Conservation (phyloP, 1,140 invertebrate genomes). For the Phenacoccus solenopsis region DNA sequence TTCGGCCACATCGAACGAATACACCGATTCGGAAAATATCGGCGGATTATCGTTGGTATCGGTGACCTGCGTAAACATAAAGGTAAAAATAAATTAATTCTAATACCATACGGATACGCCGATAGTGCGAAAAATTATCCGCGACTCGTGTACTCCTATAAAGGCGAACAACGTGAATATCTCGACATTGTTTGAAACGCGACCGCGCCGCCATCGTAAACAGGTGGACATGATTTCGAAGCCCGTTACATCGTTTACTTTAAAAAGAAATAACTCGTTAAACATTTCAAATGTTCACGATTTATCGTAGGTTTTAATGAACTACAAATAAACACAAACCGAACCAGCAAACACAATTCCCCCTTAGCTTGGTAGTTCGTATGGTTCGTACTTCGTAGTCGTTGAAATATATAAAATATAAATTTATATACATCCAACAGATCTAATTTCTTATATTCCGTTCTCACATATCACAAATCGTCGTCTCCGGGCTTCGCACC, state of each 20-base stretch:
- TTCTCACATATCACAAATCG: not conserved
- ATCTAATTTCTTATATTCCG: not conserved
- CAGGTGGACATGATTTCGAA: not conserved
- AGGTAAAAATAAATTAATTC: not conserved
- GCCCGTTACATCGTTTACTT: not conserved
- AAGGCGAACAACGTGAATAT: too few species aligned
- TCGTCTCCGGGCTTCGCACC: not conserved
- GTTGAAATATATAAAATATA: not conserved
- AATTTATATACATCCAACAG: not conserved
- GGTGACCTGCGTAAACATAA: constrained; percentile 50
- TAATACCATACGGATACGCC: too few species aligned
- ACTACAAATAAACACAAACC: not conserved
- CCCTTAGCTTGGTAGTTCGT: too few species aligned
- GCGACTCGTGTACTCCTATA: too few species aligned
- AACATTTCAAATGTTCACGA: not conserved
- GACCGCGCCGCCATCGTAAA: not conserved
- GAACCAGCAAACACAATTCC: too few species aligned
- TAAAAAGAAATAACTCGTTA: not conserved
- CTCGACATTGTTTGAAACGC: not conserved
- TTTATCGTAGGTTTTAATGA: not conserved
- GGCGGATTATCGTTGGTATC: constrained; percentile 92
- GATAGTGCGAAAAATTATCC: too few species aligned
- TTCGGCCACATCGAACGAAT: constrained; percentile 81
- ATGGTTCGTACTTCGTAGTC: too few species aligned
- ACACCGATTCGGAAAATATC: constrained; percentile 65